Evolutionary conservation across 2,888 invertebrate species (phyloP).

Genomic region (Cantharis nigra): DNA sequence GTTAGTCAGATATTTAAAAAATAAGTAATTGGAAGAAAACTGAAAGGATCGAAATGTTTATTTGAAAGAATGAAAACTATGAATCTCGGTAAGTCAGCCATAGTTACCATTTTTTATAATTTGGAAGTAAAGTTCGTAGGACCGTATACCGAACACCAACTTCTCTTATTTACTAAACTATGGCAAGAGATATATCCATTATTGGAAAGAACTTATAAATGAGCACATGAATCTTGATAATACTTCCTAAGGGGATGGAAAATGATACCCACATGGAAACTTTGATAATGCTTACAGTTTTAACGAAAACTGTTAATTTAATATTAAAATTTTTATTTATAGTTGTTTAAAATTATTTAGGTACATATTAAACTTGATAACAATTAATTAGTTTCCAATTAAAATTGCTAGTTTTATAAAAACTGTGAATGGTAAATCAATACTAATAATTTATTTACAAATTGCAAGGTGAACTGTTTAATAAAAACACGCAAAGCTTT

Average conservation of each 20-base stretch:
- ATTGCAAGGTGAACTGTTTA: constrained; percentile 3
- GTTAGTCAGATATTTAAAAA: not conserved
- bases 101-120: not conserved
- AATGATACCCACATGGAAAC: not conserved
- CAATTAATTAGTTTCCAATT: not conserved
- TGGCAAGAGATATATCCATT: not conserved
- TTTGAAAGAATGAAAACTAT: not conserved
- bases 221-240: not conserved
- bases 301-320: not conserved
- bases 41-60: not conserved
- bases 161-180: not conserved
- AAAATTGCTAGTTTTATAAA: not conserved
- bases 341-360: not conserved
- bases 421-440: not conserved
- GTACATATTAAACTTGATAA: not conserved
- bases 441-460: constrained; percentile 7
- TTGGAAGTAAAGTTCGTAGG: not conserved
- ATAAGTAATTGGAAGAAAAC: not conserved
- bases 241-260: not conserved
- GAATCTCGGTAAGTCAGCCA: not conserved
- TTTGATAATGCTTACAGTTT: not conserved
- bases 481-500: constrained; percentile 11
- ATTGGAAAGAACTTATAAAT: not conserved
- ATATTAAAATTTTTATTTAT: not conserved
- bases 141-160: not conserved